Evolutionary conservation across 2,888 invertebrate species (phyloP).

Genomic region (Agapostemon virescens): DNA sequence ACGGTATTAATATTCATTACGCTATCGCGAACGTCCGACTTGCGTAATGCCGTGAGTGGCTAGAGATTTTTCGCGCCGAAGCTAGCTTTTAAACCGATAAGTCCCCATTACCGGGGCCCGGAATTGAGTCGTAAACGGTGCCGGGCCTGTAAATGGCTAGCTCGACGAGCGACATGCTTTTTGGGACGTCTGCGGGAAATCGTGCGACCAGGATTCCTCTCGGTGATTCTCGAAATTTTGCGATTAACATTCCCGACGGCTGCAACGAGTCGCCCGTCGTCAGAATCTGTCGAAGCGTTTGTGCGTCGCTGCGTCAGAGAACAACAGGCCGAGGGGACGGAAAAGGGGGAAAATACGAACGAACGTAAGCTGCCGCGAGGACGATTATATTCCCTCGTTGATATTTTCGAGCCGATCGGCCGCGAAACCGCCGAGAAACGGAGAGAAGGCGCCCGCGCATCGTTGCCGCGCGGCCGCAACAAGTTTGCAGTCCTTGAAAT

Average conservation of each 20-base stretch:
- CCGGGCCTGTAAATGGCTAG: neutral
- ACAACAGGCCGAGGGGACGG: neutral
- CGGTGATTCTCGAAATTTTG: constrained; percentile 8
- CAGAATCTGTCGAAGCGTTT: neutral
- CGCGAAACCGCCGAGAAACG: constrained; percentile 16
- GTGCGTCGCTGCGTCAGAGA: neutral
- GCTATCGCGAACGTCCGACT: neutral
- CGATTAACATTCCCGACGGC: constrained; percentile 23
- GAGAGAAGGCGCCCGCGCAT: constrained; percentile 25
- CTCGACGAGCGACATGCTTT: neutral
- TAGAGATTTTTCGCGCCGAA: neutral
- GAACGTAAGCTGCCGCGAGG: neutral
- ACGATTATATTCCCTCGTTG: constrained; percentile 18
- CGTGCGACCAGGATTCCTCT: neutral
- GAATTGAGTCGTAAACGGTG: constrained; percentile 24
- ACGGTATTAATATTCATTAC: constrained; percentile 21
- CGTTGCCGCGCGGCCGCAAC: constrained; percentile 41
- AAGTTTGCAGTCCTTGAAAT: constrained; percentile 58
- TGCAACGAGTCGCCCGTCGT: neutral
- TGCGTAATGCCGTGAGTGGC: neutral
- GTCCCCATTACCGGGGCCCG: neutral
- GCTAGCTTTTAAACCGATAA: neutral
- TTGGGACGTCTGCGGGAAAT: neutral
- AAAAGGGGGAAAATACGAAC: neutral
- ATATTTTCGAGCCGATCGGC: constrained; percentile 31